phyloP scores from a whole-genome alignment of 2,888 invertebrate species.

The Callosobruchus maculatus region DNA sequence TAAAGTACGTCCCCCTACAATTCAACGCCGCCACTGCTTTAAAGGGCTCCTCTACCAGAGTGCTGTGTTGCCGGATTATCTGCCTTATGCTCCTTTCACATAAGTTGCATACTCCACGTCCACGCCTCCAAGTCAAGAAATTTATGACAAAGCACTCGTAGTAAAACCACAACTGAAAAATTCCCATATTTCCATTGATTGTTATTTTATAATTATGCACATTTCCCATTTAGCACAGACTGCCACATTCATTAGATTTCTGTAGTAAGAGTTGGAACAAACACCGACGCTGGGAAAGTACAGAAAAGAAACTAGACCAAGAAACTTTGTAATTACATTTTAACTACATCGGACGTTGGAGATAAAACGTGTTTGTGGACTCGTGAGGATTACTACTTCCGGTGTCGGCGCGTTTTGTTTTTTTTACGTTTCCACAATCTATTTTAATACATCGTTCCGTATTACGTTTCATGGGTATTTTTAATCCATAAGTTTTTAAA shows the following conservation, averaged over 20 bases:
- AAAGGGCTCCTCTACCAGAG: neutral
- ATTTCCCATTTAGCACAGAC: neutral
- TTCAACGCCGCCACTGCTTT: neutral
- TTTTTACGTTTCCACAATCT: neutral
- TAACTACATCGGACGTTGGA: neutral
- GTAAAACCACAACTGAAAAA: constrained; percentile 10
- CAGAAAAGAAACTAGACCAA: neutral
- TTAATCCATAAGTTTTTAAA: too few species aligned
- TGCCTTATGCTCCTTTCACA: neutral
- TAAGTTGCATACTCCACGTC: neutral
- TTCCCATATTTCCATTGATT: constrained; percentile 13
- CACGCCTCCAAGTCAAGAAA: neutral
- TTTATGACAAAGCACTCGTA: neutral
- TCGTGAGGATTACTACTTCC: neutral
- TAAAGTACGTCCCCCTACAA: too few species aligned
- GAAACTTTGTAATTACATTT: neutral
- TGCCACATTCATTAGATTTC: neutral
- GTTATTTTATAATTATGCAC: neutral
- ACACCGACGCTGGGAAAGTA: neutral
- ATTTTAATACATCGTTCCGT: neutral
- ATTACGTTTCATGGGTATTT: neutral
- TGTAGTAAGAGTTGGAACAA: neutral
- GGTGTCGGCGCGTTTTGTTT: neutral
- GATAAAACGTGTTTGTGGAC: neutral
- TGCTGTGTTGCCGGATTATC: neutral